These are phyloP conservation scores for Acrobeloides nanus DNA, from an alignment of 2,888 invertebrate species.

Conservation along the genomic window DNA sequence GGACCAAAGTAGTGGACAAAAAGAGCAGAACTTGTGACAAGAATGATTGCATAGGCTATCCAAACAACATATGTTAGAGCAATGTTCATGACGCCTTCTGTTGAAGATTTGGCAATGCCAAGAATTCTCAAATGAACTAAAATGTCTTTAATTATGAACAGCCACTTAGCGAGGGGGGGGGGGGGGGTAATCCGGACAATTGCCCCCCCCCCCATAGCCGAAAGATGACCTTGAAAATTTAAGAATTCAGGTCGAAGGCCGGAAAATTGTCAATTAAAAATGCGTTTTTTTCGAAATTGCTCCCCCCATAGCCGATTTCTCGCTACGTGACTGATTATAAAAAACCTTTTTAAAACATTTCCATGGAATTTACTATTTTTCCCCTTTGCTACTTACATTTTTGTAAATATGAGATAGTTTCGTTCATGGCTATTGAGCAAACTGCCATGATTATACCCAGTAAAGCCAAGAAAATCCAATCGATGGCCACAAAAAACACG, in stretches of 20 bases:
- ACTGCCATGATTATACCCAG: slow-evolving; percentile 57
- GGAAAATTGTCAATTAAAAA: no score
- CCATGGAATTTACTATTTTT: no score
- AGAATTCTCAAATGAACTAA: slow-evolving; percentile 13
- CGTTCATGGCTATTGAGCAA: slow-evolving; percentile 38
- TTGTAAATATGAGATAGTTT: slow-evolving; percentile 35
- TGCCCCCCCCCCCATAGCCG: no score
- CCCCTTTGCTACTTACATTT: slow-evolving; percentile 29
- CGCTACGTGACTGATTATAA: no score
- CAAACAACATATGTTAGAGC: slow-evolving; percentile 24
- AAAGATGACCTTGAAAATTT: no score
- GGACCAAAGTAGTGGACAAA: slow-evolving; percentile 93
- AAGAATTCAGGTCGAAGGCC: no score
- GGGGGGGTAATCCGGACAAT: no score
- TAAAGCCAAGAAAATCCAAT: slow-evolving; percentile 57
- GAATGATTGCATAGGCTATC: slow-evolving; percentile 35
- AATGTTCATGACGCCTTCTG: slow-evolving; percentile 4
- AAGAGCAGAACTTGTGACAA: slow-evolving; percentile 36
- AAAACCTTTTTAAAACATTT: no score
- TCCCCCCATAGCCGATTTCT: no score
- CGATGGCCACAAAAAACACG: slow-evolving; percentile 52
- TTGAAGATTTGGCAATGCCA: slow-evolving; percentile 3
- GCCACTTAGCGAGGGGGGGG: no score
- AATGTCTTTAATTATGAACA: no score
- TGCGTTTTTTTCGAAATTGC: no score